Conservation (phyloP, 2,113 vertebrate species). For the Corvus hawaiiensis region DNA sequence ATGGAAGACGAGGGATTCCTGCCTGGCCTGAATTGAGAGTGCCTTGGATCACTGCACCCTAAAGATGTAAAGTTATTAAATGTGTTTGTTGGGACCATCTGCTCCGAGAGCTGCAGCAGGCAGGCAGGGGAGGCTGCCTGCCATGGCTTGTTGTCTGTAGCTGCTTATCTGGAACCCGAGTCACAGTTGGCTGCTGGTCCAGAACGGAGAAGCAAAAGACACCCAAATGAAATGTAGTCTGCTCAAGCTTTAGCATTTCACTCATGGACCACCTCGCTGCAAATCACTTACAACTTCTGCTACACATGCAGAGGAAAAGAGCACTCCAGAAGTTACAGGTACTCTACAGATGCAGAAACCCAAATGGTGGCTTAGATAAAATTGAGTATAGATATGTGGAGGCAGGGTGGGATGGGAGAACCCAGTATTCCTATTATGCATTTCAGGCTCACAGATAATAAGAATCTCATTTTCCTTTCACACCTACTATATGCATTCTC, state of each 20-base stretch:
- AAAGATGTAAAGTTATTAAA: background rate
- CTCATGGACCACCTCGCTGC: accelerated
- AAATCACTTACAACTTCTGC: background rate
- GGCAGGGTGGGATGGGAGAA: accelerated
- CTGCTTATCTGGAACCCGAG: background rate
- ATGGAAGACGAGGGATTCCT: background rate
- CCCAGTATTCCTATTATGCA: background rate
- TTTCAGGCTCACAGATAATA: background rate
- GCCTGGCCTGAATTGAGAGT: background rate
- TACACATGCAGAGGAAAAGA: background rate
- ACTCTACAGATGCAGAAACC: background rate
- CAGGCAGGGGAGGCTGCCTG: background rate
- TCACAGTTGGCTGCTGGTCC: conserved; percentile 47
- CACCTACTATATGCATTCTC: background rate
- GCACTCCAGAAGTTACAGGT: background rate
- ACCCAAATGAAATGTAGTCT: background rate
- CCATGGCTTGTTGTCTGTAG: background rate
- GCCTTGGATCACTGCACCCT: background rate
- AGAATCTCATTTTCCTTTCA: background rate
- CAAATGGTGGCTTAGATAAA: background rate
- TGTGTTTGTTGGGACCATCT: background rate
- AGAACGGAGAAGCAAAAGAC: conserved; percentile 6
- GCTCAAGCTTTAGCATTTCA: background rate
- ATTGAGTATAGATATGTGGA: background rate
- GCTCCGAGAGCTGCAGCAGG: background rate